Percentiles rank a stretch among this genome's conserved stretches.
Evolutionary conservation across 2,888 invertebrate genomes (phyloP).

Genomic region (Ethmia dodecea): DNA sequence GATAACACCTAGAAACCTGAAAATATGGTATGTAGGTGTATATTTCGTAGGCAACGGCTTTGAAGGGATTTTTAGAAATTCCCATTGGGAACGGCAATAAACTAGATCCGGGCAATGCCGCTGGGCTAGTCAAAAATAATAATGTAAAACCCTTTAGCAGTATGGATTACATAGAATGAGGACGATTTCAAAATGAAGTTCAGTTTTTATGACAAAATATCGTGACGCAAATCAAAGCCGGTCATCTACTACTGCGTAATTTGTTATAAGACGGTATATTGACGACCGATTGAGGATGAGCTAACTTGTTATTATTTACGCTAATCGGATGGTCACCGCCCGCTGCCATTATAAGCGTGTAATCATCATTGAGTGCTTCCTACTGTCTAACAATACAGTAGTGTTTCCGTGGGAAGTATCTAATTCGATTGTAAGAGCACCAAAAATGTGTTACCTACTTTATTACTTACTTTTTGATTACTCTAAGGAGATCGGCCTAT

Average conservation of each 20-base stretch:
- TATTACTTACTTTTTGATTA: constrained; percentile 2
- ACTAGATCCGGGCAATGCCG: too few relatives aligned
- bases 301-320: constrained; percentile 52
- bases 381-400: constrained; percentile 41
- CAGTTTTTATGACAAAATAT: constrained; percentile 1
- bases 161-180: too few relatives aligned
- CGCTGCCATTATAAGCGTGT: constrained; percentile 22
- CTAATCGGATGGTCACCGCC: constrained; percentile 32
- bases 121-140: too few relatives aligned
- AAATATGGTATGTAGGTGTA: not conserved
- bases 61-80: too few relatives aligned
- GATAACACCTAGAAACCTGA: not conserved
- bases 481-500: too few relatives aligned
- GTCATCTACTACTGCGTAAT: constrained; percentile 4
- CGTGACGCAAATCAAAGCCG: not conserved
- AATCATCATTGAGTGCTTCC: constrained; percentile 60
- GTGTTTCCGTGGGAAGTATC: constrained; percentile 55
- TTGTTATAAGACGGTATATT: constrained; percentile 9
- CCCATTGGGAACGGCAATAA: too few relatives aligned
- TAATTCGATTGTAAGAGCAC: constrained; percentile 23
- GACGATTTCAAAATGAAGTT: too few relatives aligned
- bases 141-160: too few relatives aligned
- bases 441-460: constrained; percentile 2
- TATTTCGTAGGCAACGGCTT: too few relatives aligned
- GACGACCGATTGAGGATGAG: constrained; percentile 33